Conservation (phyloP, 2,797 vertebrate species). For the Tinamus major region DNA sequence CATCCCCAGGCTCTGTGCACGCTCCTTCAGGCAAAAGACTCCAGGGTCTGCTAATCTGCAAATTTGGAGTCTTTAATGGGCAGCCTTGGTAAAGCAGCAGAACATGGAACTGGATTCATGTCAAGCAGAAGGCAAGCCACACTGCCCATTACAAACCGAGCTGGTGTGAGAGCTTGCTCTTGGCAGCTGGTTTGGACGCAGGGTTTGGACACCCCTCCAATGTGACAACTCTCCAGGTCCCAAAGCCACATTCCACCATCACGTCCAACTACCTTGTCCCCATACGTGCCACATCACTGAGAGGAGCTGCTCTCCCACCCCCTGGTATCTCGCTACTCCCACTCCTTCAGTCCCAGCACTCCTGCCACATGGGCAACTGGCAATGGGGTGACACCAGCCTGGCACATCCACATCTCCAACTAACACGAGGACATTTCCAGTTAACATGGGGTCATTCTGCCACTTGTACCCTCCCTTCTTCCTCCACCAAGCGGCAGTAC, state of each 20-base stretch:
- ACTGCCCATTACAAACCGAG: not conserved
- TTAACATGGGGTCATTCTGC: rapidly evolving
- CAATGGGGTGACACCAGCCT: not conserved
- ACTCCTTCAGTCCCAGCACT: not conserved
- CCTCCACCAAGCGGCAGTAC: not conserved
- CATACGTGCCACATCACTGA: rapidly evolving
- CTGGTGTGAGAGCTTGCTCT: not conserved
- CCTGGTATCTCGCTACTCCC: not conserved
- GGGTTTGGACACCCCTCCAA: not conserved
- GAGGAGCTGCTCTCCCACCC: rapidly evolving
- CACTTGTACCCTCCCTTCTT: not conserved
- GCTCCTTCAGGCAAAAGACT: not conserved
- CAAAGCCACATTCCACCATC: too few species aligned
- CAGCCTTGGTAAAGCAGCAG: not conserved
- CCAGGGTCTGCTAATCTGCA: not conserved
- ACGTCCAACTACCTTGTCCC: rapidly evolving
- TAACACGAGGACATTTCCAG: not conserved
- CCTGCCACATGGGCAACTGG: rapidly evolving
- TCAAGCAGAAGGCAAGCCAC: not conserved
- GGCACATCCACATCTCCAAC: too few species aligned
- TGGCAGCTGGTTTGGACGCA: not conserved
- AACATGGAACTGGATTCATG: rapidly evolving
- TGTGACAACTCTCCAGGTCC: not conserved
- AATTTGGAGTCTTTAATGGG: not conserved
- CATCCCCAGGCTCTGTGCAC: not conserved